phyloP scores from a whole-genome alignment of 2,888 invertebrate species.

The Drosophila ezoana region DNA sequence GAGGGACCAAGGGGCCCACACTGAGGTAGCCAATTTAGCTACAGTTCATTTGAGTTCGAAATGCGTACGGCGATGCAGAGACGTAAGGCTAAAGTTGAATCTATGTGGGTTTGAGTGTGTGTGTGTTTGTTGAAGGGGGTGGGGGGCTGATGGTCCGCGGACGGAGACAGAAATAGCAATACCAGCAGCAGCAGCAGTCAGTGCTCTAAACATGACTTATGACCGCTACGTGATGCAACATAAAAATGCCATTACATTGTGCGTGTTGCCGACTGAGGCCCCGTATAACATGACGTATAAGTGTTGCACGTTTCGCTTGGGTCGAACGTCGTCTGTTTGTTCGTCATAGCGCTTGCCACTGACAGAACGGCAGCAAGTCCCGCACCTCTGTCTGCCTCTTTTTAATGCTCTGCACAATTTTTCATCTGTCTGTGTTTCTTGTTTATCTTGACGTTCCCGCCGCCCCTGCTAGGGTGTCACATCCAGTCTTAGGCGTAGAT shows the following conservation, averaged over 20 bases:
- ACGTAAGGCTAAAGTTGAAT: background rate
- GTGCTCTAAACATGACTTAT: constrained; percentile 84
- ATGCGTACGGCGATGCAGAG: constrained; percentile 29
- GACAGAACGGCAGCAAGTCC: constrained; percentile 27
- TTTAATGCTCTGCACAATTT: constrained; percentile 61
- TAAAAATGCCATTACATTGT: constrained; percentile 82
- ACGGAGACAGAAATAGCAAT: constrained; percentile 19
- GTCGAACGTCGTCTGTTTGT: constrained; percentile 39
- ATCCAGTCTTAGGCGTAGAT: constrained; percentile 22
- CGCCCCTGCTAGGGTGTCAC: background rate
- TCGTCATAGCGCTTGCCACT: constrained; percentile 61
- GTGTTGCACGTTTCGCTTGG: constrained; percentile 76
- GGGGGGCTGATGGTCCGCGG: background rate
- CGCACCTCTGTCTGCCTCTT: constrained; percentile 20
- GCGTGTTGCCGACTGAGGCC: constrained; percentile 60
- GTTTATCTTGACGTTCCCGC: constrained; percentile 53
- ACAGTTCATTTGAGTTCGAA: constrained; percentile 77
- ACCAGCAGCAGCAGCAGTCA: constrained; percentile 68
- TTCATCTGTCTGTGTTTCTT: constrained; percentile 60
- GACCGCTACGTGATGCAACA: constrained; percentile 84
- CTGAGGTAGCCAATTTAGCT: constrained; percentile 64
- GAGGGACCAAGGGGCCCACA: constrained; percentile 7
- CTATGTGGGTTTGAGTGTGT: too few relatives aligned
- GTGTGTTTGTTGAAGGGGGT: background rate
- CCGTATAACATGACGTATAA: constrained; percentile 80